Conservation (phyloP, 2,113 vertebrate genomes). For the Lamprotornis superbus region DNA sequence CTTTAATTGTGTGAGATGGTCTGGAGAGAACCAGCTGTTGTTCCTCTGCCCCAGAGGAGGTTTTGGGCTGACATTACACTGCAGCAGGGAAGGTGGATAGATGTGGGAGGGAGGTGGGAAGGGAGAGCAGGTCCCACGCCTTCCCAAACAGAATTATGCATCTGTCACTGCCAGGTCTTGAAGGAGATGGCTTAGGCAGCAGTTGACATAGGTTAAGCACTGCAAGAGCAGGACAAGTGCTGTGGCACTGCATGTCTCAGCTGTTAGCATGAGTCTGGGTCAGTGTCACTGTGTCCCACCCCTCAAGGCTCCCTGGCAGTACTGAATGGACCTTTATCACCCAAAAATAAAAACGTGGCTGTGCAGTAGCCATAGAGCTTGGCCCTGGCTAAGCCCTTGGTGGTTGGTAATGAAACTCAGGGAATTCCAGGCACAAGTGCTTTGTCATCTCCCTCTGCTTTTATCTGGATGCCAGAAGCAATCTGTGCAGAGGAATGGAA, state of each 20-base stretch:
- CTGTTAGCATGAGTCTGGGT: neutral
- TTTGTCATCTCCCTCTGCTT: neutral
- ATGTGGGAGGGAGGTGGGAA: neutral
- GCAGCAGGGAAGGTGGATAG: neutral
- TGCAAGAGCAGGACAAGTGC: conserved; percentile 12
- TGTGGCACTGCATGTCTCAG: neutral
- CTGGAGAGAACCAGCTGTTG: conserved; percentile 14
- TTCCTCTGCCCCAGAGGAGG: neutral
- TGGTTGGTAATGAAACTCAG: conserved; percentile 7
- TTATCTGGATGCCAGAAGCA: neutral
- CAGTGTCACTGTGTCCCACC: neutral
- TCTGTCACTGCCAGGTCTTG: neutral
- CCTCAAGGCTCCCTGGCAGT: fast-evolving
- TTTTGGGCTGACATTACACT: neutral
- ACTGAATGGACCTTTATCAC: neutral
- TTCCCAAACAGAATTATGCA: fast-evolving
- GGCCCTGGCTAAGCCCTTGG: neutral
- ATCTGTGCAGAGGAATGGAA: neutral
- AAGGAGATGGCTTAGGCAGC: neutral
- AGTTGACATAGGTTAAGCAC: conserved; percentile 13
- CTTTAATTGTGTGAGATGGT: neutral
- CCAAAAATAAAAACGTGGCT: neutral
- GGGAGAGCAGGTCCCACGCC: neutral
- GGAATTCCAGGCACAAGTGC: neutral
- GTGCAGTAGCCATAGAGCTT: neutral